phyloP scores from a whole-genome alignment of 1,140 invertebrate genomes.

The Drosophila pectinifera region DNA sequence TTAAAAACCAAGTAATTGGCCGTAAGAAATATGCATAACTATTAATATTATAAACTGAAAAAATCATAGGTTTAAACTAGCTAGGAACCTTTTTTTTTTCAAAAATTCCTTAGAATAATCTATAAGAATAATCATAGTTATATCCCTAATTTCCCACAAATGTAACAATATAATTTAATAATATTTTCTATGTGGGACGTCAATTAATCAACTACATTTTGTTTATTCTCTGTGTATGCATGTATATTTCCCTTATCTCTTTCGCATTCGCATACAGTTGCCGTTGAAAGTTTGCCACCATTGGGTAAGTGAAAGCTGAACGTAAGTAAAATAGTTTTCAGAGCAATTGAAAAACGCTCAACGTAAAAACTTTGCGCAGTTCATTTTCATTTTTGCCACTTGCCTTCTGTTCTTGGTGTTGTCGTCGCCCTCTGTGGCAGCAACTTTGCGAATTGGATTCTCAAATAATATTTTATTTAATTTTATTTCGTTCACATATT shows the following conservation, averaged over 20 bases:
- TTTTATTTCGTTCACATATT: slow-evolving; percentile 26
- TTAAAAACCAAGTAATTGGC: no score
- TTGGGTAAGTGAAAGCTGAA: slow-evolving; percentile 66
- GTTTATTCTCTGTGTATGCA: neutral
- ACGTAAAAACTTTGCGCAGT: slow-evolving; percentile 47
- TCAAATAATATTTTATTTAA: slow-evolving; percentile 32
- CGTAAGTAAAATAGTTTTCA: slow-evolving; percentile 72
- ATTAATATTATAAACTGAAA: no score
- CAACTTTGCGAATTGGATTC: slow-evolving; percentile 48
- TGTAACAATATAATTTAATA: neutral
- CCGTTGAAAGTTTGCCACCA: slow-evolving; percentile 63
- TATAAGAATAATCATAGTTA: no score
- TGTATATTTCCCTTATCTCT: slow-evolving; percentile 7
- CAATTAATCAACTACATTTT: neutral
- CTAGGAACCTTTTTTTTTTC: no score
- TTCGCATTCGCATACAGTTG: slow-evolving; percentile 39
- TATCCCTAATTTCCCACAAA: neutral
- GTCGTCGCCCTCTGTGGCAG: slow-evolving; percentile 1
- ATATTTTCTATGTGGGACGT: no score
- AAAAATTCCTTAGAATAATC: no score
- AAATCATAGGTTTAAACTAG: no score
- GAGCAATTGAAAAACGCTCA: slow-evolving; percentile 75
- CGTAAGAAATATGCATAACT: no score
- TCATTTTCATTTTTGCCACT: slow-evolving; percentile 57
- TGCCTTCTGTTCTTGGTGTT: neutral